Percentiles rank a stretch among this genome's conserved stretches.
phyloP scores from a whole-genome alignment of 2,888 invertebrate genomes.

The Ormyrus nitidulus region DNA sequence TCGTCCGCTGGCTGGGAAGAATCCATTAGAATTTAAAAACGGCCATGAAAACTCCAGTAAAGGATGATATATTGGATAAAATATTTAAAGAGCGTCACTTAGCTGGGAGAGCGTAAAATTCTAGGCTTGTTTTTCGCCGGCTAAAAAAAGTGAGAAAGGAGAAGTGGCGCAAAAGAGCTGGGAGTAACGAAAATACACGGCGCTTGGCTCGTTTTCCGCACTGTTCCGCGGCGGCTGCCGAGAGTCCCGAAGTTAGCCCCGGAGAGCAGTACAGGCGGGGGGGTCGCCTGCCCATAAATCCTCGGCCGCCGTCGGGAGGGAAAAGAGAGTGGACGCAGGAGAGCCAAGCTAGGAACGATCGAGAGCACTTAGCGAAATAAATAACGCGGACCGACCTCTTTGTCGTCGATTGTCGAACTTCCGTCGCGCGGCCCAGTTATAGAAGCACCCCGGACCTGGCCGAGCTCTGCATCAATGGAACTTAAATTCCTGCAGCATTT shows the following conservation, averaged over 20 bases:
- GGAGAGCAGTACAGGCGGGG: neutral
- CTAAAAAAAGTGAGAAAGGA: neutral
- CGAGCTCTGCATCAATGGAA: slow-evolving; percentile 42
- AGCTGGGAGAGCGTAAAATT: no score
- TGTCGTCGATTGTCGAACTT: slow-evolving; percentile 73
- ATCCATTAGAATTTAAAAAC: no score
- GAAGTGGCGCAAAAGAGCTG: no score
- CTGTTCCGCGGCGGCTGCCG: neutral
- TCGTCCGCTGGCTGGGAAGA: no score
- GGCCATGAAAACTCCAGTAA: no score
- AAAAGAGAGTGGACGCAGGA: neutral
- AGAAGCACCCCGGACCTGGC: slow-evolving; percentile 42
- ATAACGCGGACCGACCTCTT: slow-evolving; percentile 70
- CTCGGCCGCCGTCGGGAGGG: slow-evolving; percentile 1
- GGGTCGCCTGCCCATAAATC: slow-evolving; percentile 27
- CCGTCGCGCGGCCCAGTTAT: slow-evolving; percentile 56
- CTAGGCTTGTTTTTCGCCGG: no score
- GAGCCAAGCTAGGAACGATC: slow-evolving; percentile 67
- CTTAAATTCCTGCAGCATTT: slow-evolving; percentile 55
- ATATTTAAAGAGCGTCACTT: no score
- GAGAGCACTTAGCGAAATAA: slow-evolving; percentile 73
- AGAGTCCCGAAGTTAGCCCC: slow-evolving; percentile 22
- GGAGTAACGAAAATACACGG: slow-evolving; percentile 44
- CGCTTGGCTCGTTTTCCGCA: slow-evolving; percentile 11
- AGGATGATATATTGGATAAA: no score